A percentile compares a stretch with the other conserved stretches of the same genome.
phyloP scores from a whole-genome alignment of 2,113 vertebrate species.

The Saccopteryx leptura region DNA sequence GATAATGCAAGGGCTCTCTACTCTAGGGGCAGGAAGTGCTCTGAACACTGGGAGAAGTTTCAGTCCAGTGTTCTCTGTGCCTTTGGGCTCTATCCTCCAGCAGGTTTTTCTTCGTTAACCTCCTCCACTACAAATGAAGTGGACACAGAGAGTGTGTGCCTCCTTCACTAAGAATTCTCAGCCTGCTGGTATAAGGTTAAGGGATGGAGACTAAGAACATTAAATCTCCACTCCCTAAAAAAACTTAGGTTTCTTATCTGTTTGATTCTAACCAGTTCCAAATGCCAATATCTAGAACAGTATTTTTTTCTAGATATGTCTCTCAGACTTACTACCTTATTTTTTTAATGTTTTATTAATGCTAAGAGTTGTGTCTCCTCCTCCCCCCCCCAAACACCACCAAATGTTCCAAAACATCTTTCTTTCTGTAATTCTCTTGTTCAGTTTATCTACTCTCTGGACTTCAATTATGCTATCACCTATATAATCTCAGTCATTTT shows the following conservation, averaged over 20 bases:
- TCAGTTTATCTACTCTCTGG: neutral
- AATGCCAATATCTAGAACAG: slow-evolving; percentile 8
- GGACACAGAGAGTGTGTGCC: neutral
- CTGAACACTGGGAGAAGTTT: neutral
- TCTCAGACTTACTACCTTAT: slow-evolving; percentile 12
- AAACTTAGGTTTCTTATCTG: neutral
- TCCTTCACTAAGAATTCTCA: slow-evolving; percentile 1
- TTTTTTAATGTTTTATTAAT: slow-evolving; percentile 1
- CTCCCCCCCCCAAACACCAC: neutral
- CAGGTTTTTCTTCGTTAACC: neutral
- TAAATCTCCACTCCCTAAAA: neutral
- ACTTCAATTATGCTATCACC: neutral
- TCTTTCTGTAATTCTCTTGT: neutral
- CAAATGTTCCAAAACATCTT: neutral
- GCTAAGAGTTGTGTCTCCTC: neutral
- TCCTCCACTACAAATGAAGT: neutral
- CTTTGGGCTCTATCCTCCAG: neutral
- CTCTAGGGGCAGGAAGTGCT: neutral
- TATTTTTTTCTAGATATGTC: neutral
- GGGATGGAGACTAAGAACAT: neutral
- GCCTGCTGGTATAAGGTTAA: neutral
- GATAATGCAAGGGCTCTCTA: neutral
- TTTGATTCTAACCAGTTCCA: slow-evolving; percentile 24
- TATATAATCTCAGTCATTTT: slow-evolving; percentile 18
- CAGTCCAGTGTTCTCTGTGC: neutral